A percentile compares a stretch with the other conserved stretches of the same genome.
phyloP scores from a whole-genome alignment of 2,888 invertebrate genomes.

The Pseudococcus jackbeardsleyi region DNA sequence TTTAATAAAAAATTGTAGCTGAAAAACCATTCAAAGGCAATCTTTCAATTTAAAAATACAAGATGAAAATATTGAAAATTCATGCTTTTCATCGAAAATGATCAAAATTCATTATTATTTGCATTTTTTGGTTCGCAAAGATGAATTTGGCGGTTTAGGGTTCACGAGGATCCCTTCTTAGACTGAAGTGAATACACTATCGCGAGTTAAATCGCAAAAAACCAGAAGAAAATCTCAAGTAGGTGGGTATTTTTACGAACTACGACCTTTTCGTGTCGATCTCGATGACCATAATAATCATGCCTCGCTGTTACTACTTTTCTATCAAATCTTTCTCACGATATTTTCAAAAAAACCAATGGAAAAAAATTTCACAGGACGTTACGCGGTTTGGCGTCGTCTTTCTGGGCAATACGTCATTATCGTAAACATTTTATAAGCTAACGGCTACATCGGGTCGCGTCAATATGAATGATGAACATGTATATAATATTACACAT shows the following conservation, averaged over 20 bases:
- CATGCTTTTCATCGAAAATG: too few relatives aligned
- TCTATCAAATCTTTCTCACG: conserved; percentile 1
- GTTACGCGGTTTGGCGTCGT: neutral
- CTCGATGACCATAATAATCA: neutral
- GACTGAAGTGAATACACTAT: too few relatives aligned
- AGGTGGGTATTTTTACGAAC: neutral
- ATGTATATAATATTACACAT: neutral
- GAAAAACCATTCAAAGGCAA: too few relatives aligned
- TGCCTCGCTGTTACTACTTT: neutral
- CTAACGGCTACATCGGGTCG: neutral
- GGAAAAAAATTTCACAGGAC: neutral
- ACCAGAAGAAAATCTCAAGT: neutral
- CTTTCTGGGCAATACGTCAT: too few relatives aligned
- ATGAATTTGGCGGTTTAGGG: too few relatives aligned
- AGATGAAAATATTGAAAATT: too few relatives aligned
- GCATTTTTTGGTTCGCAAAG: too few relatives aligned
- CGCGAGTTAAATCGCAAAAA: too few relatives aligned
- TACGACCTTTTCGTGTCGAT: neutral
- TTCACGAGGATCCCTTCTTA: too few relatives aligned
- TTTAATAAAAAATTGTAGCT: too few relatives aligned
- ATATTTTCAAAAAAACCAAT: neutral
- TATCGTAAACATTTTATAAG: neutral
- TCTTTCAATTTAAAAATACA: too few relatives aligned
- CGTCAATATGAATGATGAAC: conserved; percentile 12
- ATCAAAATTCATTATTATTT: too few relatives aligned